A percentile compares a stretch with the other conserved stretches of the same genome.
phyloP scores from a whole-genome alignment of 2,113 vertebrate species.

The Lophochroa leadbeateri region DNA sequence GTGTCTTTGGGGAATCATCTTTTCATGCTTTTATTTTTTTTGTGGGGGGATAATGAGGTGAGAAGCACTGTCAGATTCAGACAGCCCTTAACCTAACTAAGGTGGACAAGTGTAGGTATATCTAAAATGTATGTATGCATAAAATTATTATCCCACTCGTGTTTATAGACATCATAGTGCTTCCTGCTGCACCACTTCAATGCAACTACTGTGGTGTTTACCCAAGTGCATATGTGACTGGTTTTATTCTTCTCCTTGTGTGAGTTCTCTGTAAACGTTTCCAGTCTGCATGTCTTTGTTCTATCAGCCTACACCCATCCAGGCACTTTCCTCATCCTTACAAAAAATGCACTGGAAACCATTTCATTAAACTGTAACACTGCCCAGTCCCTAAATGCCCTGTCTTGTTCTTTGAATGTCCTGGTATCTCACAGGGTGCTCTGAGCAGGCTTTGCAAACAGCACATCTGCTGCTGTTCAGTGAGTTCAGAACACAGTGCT shows the following conservation, averaged over 20 bases:
- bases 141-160: not conserved
- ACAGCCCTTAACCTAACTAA: not conserved
- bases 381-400: not conserved
- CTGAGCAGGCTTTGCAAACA: not conserved
- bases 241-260: not conserved
- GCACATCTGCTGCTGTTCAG: not conserved
- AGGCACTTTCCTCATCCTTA: not conserved
- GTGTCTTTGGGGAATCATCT: not conserved
- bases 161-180: not conserved
- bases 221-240: fast-evolving
- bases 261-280: not conserved
- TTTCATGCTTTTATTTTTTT: no score
- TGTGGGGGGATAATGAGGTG: not conserved
- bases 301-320: not conserved
- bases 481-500: not conserved
- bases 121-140: not conserved
- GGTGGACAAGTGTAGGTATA: not conserved
- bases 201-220: not conserved
- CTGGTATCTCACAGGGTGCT: not conserved
- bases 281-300: not conserved
- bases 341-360: not conserved
- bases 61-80: not conserved
- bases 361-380: not conserved
- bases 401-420: not conserved
- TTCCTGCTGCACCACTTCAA: not conserved